These are phyloP conservation scores for Rhynchonycteris naso DNA, from an alignment of 2,797 vertebrate species.

Conservation along the genomic window DNA sequence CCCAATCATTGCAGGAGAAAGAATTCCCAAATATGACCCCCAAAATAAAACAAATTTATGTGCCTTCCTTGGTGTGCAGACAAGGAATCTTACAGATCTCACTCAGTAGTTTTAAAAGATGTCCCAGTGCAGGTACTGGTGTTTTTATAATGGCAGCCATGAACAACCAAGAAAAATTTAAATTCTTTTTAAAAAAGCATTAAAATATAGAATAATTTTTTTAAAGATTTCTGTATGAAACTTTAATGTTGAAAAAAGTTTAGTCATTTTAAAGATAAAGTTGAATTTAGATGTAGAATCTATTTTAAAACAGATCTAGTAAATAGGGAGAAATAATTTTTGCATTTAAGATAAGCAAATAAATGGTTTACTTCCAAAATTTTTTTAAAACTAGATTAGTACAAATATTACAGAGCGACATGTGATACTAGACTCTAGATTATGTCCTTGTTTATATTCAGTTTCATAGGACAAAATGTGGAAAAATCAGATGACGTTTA, in stretches of 20 bases:
- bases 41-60: background rate
- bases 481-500: conserved; percentile 59
- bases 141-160: background rate
- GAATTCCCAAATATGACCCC: background rate
- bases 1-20: background rate
- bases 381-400: background rate
- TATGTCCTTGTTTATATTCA: conserved; percentile 21
- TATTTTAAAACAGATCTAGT: conserved; percentile 21
- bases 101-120: background rate
- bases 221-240: background rate
- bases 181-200: background rate
- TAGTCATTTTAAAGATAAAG: conserved; percentile 31
- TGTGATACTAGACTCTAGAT: conserved; percentile 48
- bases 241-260: background rate
- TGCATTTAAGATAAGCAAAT: background rate
- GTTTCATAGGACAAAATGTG: conserved; percentile 19
- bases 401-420: conserved; percentile 40
- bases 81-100: background rate
- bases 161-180: background rate
- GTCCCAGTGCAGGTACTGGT: background rate
- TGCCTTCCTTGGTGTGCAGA: background rate
- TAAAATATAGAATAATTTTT: background rate
- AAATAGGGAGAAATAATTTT: background rate
- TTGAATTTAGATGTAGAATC: background rate
- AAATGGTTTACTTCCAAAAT: background rate